These are phyloP conservation scores for Tethea ocularis DNA, from an alignment of 2,888 invertebrate species.

Conservation along the genomic window DNA sequence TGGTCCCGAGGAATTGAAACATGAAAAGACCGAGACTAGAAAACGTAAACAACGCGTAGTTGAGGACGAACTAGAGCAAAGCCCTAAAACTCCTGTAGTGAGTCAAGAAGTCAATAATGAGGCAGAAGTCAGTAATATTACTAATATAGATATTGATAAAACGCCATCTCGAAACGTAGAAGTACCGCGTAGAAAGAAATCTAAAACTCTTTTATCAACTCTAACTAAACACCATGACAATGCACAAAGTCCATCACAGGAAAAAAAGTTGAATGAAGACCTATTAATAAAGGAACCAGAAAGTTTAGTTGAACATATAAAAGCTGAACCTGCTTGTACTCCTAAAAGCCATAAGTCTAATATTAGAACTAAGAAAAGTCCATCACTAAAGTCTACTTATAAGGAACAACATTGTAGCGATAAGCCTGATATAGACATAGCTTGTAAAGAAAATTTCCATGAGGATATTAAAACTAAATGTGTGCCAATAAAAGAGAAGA, in stretches of 20 bases:
- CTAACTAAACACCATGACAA: conserved; percentile 33
- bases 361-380: conserved; percentile 27
- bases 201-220: conserved; percentile 48
- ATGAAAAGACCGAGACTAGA: conserved; percentile 39
- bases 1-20: conserved; percentile 31
- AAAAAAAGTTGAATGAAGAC: conserved; percentile 6
- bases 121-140: not conserved
- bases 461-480: not conserved
- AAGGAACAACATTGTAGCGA: not conserved
- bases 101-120: conserved; percentile 13
- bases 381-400: not conserved
- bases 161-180: conserved; percentile 55
- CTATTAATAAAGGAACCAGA: conserved; percentile 9
- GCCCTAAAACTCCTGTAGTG: conserved; percentile 13
- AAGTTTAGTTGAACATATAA: not conserved
- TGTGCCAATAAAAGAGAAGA: conserved; percentile 36
- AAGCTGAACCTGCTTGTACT: conserved; percentile 23
- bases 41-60: conserved; percentile 50
- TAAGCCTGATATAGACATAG: not conserved
- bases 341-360: conserved; percentile 34
- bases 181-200: conserved; percentile 56
- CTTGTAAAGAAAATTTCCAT: conserved; percentile 8
- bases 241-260: conserved; percentile 9
- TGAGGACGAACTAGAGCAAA: conserved; percentile 30
- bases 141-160: conserved; percentile 23